phyloP scores from a whole-genome alignment of 2,888 invertebrate species.

The Caenorhabditis plicata region DNA sequence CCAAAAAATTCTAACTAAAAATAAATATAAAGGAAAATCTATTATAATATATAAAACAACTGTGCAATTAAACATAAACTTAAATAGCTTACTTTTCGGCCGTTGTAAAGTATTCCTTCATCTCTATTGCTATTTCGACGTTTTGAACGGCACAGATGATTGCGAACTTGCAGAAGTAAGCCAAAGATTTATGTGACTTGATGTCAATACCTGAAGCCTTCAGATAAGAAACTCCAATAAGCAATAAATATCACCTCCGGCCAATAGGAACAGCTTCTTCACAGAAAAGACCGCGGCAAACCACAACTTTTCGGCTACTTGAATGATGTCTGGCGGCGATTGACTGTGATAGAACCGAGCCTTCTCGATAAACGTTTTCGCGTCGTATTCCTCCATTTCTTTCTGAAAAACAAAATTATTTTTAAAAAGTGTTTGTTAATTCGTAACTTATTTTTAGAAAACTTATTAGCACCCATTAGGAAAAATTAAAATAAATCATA shows the following conservation, averaged over 20 bases:
- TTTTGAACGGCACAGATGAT: too few species aligned
- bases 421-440: slow-evolving; percentile 24
- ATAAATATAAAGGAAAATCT: slow-evolving; percentile 16
- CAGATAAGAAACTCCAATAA: too few species aligned
- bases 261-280: slow-evolving; percentile 8
- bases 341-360: slow-evolving; percentile 11
- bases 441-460: slow-evolving; percentile 24
- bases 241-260: too few species aligned
- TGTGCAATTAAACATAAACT: slow-evolving; percentile 19
- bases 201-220: too few species aligned
- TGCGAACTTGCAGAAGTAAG: slow-evolving; percentile 14
- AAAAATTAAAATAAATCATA: slow-evolving; percentile 24
- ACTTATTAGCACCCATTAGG: slow-evolving; percentile 24
- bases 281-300: slow-evolving; percentile 18
- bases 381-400: slow-evolving; percentile 18
- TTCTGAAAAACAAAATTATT: slow-evolving; percentile 23
- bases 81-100: too few species aligned
- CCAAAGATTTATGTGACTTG: slow-evolving; percentile 18
- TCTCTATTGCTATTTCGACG: too few species aligned
- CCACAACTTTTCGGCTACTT: slow-evolving; percentile 17
- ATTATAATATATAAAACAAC: too few species aligned
- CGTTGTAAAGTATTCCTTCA: too few species aligned
- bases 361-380: slow-evolving; percentile 13
- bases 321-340: slow-evolving; percentile 16
- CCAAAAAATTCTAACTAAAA: slow-evolving; percentile 8